These are phyloP conservation scores for Orbicella faveolata DNA, from an alignment of 64 coral and sea anemone genomes.

Conservation along the genomic window DNA sequence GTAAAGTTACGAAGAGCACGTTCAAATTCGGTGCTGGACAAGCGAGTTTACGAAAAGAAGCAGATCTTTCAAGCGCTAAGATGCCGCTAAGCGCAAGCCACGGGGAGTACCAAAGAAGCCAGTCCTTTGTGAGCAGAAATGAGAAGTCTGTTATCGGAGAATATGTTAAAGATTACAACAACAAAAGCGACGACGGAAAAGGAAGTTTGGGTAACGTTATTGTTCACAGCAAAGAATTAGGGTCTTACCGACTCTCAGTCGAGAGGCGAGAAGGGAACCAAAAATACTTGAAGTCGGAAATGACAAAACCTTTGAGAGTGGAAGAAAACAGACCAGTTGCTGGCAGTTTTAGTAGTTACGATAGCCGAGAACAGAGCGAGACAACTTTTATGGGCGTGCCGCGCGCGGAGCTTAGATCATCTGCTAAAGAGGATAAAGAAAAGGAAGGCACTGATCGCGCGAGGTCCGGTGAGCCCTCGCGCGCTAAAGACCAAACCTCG, in stretches of 20 bases:
- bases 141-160: constrained; percentile 88
- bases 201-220: constrained; percentile 14
- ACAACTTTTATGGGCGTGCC: not conserved
- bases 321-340: constrained; percentile 3
- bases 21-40: not conserved
- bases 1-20: not conserved
- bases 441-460: constrained; percentile 2
- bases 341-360: constrained; percentile 7
- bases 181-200: constrained; percentile 67
- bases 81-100: not conserved
- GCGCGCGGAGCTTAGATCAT: constrained; percentile 2
- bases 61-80: not conserved
- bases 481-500: not conserved
- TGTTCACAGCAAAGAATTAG: constrained; percentile 8
- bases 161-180: constrained; percentile 76
- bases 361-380: not conserved
- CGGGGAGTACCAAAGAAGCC: constrained; percentile 33
- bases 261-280: constrained; percentile 17
- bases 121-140: constrained; percentile 44
- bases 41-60: constrained; percentile 5
- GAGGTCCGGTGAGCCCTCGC: not conserved
- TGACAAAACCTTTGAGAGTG: not conserved
- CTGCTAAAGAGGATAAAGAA: not conserved
- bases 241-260: constrained; percentile 20
- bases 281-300: constrained; percentile 14